Evolutionary conservation across 64 coral and sea anemone species (phyloP).

Genomic region (Actinia tenebrosa): DNA sequence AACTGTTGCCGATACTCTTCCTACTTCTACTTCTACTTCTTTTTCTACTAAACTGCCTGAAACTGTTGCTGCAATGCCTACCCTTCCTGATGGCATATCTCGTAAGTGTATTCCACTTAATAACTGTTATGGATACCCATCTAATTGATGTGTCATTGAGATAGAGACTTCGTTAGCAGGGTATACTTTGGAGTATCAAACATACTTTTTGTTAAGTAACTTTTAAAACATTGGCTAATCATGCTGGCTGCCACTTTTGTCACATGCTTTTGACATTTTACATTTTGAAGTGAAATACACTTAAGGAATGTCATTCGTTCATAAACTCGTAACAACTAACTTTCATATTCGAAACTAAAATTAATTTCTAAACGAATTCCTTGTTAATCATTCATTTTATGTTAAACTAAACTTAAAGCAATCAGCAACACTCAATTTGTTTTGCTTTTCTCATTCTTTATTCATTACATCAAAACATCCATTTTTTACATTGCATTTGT

Average conservation of each 20-base stretch:
- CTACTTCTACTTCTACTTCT: not conserved
- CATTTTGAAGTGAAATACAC: not conserved
- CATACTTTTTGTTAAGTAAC: not conserved
- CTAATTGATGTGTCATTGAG: too few species aligned
- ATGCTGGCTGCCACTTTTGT: not conserved
- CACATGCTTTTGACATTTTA: not conserved
- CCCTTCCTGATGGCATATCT: not conserved
- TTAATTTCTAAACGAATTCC: not conserved
- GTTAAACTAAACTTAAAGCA: not conserved
- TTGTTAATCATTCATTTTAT: not conserved
- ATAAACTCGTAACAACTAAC: not conserved
- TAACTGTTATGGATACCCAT: not conserved
- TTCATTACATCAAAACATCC: not conserved
- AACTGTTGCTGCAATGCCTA: conserved; percentile 7
- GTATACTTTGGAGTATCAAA: not conserved
- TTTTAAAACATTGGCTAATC: too few species aligned
- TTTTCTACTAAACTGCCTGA: not conserved
- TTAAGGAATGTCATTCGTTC: not conserved
- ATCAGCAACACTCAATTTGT: not conserved
- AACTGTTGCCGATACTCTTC: not conserved
- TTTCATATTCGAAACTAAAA: not conserved
- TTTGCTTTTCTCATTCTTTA: not conserved
- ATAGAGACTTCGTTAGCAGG: too few species aligned
- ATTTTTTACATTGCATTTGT: too few species aligned
- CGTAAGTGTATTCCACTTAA: conserved; percentile 5